Evolutionary conservation across 2,797 vertebrate species (phyloP).

Genomic region (Anolis apletophallus): DNA sequence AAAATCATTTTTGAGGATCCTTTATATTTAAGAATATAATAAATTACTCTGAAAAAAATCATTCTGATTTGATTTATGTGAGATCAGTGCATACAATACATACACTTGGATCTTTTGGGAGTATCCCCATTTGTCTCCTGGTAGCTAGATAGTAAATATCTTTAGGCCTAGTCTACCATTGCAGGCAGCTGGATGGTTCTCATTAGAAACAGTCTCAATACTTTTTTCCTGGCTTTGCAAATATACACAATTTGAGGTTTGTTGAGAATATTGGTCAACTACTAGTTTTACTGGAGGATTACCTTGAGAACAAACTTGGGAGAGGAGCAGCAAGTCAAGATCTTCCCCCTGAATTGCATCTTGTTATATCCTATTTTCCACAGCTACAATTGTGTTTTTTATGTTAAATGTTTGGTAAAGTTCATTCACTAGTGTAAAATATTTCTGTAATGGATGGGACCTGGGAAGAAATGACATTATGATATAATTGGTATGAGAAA

Average conservation of each 20-base stretch:
- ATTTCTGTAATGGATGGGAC: constrained; percentile 38
- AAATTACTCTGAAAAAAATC: too few species aligned
- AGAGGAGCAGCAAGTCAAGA: not conserved
- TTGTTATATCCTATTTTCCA: not conserved
- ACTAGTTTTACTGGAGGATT: not conserved
- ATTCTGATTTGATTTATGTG: too few species aligned
- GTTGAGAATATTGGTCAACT: not conserved
- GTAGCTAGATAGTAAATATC: too few species aligned
- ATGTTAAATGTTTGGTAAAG: constrained; percentile 43
- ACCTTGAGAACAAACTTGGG: not conserved
- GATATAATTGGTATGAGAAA: constrained; percentile 39
- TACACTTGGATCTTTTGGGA: too few species aligned
- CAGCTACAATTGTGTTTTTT: not conserved
- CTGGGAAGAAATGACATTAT: constrained; percentile 44
- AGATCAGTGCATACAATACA: too few species aligned
- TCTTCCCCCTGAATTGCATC: not conserved
- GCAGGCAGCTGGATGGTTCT: not conserved
- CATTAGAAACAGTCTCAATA: not conserved
- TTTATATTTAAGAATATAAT: too few species aligned
- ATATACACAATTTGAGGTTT: not conserved
- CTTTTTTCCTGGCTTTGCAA: not conserved
- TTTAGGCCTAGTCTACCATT: too few species aligned
- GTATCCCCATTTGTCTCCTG: too few species aligned
- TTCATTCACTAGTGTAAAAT: constrained; percentile 19
- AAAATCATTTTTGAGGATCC: too few species aligned